These are phyloP conservation scores for Pristionchus japonicus DNA, from an alignment of 2,888 invertebrate genomes.

Conservation along the genomic window DNA sequence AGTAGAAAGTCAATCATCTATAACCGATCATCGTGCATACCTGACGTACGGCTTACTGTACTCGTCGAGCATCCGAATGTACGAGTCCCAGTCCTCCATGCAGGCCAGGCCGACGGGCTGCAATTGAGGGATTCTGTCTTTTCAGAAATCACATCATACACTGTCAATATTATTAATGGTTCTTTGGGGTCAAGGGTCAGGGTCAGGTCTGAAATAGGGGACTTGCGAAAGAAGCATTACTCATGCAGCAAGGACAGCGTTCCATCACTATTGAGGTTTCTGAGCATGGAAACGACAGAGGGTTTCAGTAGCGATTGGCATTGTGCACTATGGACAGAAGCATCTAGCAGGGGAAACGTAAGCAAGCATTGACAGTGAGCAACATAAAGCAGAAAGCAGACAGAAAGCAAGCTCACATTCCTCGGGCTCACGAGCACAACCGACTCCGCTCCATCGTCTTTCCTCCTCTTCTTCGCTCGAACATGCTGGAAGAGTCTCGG, in stretches of 20 bases:
- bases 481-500: constrained; percentile 64
- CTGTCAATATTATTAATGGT: not conserved
- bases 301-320: no score
- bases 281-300: not conserved
- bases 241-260: not conserved
- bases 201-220: not conserved
- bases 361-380: not conserved
- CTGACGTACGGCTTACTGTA: constrained; percentile 55
- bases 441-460: constrained; percentile 50
- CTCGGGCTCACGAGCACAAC: constrained; percentile 69
- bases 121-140: constrained; percentile 50
- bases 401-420: constrained; percentile 60
- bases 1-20: not conserved
- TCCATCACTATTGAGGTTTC: not conserved
- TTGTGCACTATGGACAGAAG: no score
- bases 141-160: not conserved
- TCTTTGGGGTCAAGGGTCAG: not conserved
- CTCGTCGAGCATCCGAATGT: constrained; percentile 71
- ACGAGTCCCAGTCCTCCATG: constrained; percentile 74
- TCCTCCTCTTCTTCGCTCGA: constrained; percentile 16
- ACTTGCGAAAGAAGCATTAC: not conserved
- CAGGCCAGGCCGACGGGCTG: constrained; percentile 72
- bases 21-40: constrained; percentile 38
- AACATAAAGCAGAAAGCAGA: not conserved
- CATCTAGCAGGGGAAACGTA: not conserved